Evolutionary conservation across 2,888 invertebrate species (phyloP), one percentile per base, ranked within the genome.

Genomic region (Meta bourneti): DNA sequence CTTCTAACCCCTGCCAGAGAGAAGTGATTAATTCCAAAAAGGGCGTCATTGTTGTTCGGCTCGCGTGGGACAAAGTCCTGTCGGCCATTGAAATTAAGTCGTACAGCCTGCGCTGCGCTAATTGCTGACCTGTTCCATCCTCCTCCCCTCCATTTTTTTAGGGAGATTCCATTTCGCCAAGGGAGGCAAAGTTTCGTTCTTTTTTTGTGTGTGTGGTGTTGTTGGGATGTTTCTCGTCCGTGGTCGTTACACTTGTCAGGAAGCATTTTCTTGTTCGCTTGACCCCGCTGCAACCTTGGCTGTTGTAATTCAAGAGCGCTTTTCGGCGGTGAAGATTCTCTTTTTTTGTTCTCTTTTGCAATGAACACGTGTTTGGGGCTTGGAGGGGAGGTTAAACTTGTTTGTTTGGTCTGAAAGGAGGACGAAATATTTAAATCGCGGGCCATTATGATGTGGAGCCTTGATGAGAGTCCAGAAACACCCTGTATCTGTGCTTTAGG

Each of bases 61-160:
- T 11, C n/a, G 79, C 79, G 79, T 79, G 79, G 87, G 87, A 7
- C 34, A 20, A 6, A n/a, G 19, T 7, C 9, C 8, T 69, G 77
- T 69, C 77, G 77, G 85, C 72, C 71, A 78, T 79, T 79, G 87
- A 80, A 87, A 87, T 87, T 79, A 87, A 87, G 87, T 87, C 87
- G 48, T 87, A 79, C 52, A 72, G 72, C 79, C 79, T 52, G 34
- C 52, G 49, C 78, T 71, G 87, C 52, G 72, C 87, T 87, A 87
- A 87, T 87, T 79, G 79, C 78, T 79, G 79, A 49, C 78, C 85
- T 78, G 85, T 85, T 77, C 69, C 74, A 4, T 20, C 0, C 54
- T 11, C 1, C 6, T 9, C 13, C 13, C n/a, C 8, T 71, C 51
- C 52, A 61, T 51, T 61, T 61, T 61, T 61, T 49, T 48, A 61